phyloP scores from a whole-genome alignment of 35 echinoderm and acorn worm genomes.

The Strongylocentrotus purpuratus region DNA sequence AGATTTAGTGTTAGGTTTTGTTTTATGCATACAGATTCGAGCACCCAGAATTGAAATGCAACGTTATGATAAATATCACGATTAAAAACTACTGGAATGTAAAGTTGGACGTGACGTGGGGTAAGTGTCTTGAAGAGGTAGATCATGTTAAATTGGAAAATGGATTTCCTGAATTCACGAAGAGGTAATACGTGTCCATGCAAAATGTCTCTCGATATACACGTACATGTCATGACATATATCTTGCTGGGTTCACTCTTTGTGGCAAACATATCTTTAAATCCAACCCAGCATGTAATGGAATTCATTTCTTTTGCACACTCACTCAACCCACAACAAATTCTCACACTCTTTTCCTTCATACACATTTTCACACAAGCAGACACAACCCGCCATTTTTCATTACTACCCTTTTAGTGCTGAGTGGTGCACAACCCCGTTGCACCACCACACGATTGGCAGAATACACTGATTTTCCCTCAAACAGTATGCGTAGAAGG shows the following conservation, averaged over 20 bases:
- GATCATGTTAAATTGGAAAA: neutral
- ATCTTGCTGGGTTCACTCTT: neutral
- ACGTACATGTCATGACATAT: too few species aligned
- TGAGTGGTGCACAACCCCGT: neutral
- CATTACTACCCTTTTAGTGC: neutral
- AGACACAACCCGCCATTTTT: neutral
- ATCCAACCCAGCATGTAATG: neutral
- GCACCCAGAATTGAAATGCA: too few species aligned
- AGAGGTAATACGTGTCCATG: neutral
- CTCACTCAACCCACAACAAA: neutral
- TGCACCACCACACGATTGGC: neutral
- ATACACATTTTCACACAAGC: neutral
- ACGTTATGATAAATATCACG: too few species aligned
- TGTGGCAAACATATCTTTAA: neutral
- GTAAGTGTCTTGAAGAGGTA: too few species aligned
- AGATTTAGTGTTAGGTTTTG: too few species aligned
- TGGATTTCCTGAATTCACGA: neutral
- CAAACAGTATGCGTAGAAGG: neutral
- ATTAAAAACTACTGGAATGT: too few species aligned
- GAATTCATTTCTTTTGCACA: neutral
- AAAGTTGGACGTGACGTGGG: too few species aligned
- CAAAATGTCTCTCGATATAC: neutral
- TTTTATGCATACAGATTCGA: too few species aligned
- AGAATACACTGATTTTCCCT: neutral
- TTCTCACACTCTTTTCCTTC: neutral